Conservation (phyloP, 2,797 vertebrate species). For the Neomorphus geoffroyi region DNA sequence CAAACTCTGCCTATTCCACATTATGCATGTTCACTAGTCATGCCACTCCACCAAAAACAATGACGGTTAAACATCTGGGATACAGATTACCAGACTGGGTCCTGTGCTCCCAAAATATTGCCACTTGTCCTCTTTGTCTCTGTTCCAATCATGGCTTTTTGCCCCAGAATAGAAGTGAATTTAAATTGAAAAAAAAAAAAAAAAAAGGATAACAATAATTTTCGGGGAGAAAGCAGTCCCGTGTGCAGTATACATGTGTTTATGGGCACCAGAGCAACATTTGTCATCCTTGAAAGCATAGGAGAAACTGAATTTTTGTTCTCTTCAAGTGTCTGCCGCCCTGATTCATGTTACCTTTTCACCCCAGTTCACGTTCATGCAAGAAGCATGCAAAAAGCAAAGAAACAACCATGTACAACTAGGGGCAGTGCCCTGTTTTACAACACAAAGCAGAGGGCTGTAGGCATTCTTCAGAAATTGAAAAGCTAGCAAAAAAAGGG, state of each 20-base stretch:
- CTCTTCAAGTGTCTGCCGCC: background rate
- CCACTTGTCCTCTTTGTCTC: background rate
- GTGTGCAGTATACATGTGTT: background rate
- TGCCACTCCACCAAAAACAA: background rate
- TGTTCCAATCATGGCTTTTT: background rate
- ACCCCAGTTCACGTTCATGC: slow-evolving; percentile 24
- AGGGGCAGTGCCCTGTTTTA: slow-evolving; percentile 41
- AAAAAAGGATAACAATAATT: background rate
- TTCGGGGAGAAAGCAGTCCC: background rate
- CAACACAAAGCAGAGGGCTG: slow-evolving; percentile 48
- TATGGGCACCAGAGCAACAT: background rate
- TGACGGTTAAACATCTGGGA: background rate
- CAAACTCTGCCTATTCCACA: background rate
- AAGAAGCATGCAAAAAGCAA: slow-evolving; percentile 20
- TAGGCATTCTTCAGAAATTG: slow-evolving; percentile 59
- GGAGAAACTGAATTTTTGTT: background rate
- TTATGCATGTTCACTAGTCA: background rate
- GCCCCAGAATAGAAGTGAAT: background rate
- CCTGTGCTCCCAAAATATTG: background rate
- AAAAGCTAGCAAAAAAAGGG: slow-evolving; percentile 60
- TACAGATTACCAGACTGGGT: background rate
- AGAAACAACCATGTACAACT: background rate
- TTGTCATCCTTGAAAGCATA: background rate
- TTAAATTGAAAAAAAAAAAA: background rate
- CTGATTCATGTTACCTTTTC: slow-evolving; percentile 56